Conservation (phyloP, 2,888 invertebrate genomes). For the Epirrita christyi region DNA sequence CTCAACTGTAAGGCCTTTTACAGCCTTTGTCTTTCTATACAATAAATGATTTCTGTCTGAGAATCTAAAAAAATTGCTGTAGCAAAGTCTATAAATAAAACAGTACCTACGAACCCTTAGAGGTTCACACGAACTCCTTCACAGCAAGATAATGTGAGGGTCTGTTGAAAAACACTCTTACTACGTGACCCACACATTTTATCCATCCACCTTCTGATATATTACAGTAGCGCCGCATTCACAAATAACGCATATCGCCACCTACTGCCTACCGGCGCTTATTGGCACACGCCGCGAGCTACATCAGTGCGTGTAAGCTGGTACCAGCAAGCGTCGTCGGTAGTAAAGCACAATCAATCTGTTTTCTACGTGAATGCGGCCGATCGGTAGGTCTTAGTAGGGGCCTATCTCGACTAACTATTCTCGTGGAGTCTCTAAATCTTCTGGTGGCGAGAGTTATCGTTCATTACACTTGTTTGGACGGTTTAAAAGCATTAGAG, state of each 20-base stretch:
- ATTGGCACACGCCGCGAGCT: too few relatives aligned
- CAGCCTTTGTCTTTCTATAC: not conserved
- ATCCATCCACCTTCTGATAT: conserved; percentile 68
- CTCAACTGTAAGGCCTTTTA: too few relatives aligned
- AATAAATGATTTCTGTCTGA: conserved; percentile 7
- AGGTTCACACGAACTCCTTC: conserved; percentile 50
- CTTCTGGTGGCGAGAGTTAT: conserved; percentile 63
- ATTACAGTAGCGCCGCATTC: conserved; percentile 55
- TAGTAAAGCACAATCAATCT: not conserved
- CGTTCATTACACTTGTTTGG: conserved; percentile 62
- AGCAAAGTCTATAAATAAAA: conserved; percentile 37
- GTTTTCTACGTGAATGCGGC: conserved; percentile 10
- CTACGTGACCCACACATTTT: conserved; percentile 73
- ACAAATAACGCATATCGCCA: conserved; percentile 19
- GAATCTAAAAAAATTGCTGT: conserved; percentile 27
- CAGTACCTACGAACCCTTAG: conserved; percentile 45
- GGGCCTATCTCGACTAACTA: conserved; percentile 56
- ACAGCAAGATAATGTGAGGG: conserved; percentile 61
- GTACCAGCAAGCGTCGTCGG: not conserved
- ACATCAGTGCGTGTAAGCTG: too few relatives aligned
- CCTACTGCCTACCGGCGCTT: not conserved
- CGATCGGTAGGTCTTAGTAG: conserved; percentile 30
- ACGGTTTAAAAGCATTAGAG: conserved; percentile 48
- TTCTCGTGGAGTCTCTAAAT: conserved; percentile 63
- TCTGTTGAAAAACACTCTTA: conserved; percentile 70